A percentile compares a stretch with the other conserved stretches of the same genome.
phyloP scores from a whole-genome alignment of 1,140 invertebrate species.

The Brachionus calyciflorus region DNA sequence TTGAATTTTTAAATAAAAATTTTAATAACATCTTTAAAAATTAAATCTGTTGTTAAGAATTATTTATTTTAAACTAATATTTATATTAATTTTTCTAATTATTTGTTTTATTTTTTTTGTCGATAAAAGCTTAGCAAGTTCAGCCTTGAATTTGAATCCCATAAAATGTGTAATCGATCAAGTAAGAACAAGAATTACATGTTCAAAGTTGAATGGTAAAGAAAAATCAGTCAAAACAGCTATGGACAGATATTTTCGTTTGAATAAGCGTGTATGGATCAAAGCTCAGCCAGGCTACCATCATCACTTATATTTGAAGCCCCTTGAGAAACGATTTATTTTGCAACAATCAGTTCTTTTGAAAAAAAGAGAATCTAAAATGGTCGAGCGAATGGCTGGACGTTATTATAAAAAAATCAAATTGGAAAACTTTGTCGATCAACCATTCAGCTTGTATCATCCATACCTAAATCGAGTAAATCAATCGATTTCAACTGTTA shows the following conservation, averaged over 20 bases:
- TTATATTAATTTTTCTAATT: no score
- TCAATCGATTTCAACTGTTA: background rate
- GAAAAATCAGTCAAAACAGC: constrained; percentile 43
- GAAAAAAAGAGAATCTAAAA: constrained; percentile 32
- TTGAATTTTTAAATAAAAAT: no score
- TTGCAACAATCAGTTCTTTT: constrained; percentile 22
- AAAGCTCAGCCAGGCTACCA: constrained; percentile 41
- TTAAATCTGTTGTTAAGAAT: no score
- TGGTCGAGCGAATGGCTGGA: constrained; percentile 44
- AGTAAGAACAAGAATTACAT: constrained; percentile 23
- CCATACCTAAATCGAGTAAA: constrained; percentile 30
- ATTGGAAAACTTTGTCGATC: constrained; percentile 39
- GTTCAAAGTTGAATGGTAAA: constrained; percentile 13
- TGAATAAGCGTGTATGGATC: constrained; percentile 30
- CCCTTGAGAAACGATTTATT: constrained; percentile 36
- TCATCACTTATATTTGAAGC: constrained; percentile 33
- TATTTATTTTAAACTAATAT: no score
- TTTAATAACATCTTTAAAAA: no score
- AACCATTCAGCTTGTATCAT: constrained; percentile 25
- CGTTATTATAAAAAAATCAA: constrained; percentile 20
- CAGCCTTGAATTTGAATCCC: constrained; percentile 9
- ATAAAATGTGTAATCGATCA: background rate
- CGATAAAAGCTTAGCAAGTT: constrained; percentile 6
- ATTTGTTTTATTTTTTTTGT: background rate
- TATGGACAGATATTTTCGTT: constrained; percentile 29